Evolutionary conservation across 2,113 vertebrate species (phyloP), one percentile per base, ranked within the genome.

Genomic region (Corynorhinus townsendii): DNA sequence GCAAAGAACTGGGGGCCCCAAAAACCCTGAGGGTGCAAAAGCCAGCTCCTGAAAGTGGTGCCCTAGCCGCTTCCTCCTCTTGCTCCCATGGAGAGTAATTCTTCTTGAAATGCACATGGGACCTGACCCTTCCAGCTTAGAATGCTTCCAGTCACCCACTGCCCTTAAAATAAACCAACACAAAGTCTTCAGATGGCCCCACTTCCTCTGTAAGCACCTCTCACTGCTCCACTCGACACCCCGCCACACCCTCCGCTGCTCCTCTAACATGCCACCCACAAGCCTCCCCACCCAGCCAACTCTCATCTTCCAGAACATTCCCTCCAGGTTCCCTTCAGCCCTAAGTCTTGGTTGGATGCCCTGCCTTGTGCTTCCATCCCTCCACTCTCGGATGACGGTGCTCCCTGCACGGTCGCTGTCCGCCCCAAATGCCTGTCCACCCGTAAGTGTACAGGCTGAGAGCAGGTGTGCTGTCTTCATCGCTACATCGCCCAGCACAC

Each of bases 341-440:
- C 4, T 2, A 45, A 26, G 54, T 54, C 77, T 52, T 77, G 68
- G n/a, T 24, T n/a, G 19, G 40, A 52, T 0, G 11, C 7, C n/a
- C 83, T 30, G 43, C 9, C 26, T 10, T 26, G 12, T 22, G 64
- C 43, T 69, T 47, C 71, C 35, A 35, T 20, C 43, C 35, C 16
- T n/a, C 77, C 4, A 40, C 30, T 11, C 72, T 56, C 59, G 22
- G 16, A 28, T 38, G 10, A 28, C 0, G 1, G 6, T 11, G 10
- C 30, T 26, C 33, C 8, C 54, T 1, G 1, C 26, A 68, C 1
- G 4, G 10, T 4, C 59, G 14, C 0, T 24, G 30, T 35, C 68
- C 30, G 30, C 22, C 38, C 40, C 26, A 20, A 4, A 19, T 11
- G 26, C 15, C 9, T 0, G 2, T 28, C 35, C 26, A 15, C 11